A percentile compares a stretch with the other conserved stretches of the same genome.
Evolutionary conservation across 2,113 vertebrate species (phyloP).

Genomic region (Morone chrysops): DNA sequence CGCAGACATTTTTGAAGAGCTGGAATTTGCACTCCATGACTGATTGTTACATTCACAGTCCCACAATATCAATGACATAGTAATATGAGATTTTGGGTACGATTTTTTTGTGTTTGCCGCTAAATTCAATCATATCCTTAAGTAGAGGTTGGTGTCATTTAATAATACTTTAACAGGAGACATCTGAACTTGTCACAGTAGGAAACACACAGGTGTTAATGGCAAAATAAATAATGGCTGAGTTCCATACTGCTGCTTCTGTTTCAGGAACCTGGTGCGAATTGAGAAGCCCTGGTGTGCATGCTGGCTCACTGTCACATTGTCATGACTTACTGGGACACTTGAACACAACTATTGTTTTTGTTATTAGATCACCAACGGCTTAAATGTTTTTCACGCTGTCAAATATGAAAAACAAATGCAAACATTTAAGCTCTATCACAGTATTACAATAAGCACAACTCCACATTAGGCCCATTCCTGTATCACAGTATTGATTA

Average conservation of each 20-base stretch:
- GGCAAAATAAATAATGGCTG: not conserved
- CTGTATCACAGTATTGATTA: not conserved
- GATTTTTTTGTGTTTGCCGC: not conserved
- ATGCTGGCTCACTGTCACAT: too few species aligned
- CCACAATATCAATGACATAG: not conserved
- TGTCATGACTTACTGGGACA: too few species aligned
- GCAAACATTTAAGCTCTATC: not conserved
- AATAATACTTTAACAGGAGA: not conserved
- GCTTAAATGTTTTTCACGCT: not conserved
- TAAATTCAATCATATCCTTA: not conserved
- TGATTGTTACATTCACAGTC: not conserved
- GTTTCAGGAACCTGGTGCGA: not conserved
- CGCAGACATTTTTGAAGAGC: not conserved
- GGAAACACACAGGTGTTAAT: not conserved
- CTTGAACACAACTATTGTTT: not conserved
- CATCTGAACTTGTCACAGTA: not conserved
- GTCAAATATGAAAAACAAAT: not conserved
- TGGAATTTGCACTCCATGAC: not conserved
- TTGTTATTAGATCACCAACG: not conserved
- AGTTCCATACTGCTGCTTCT: not conserved
- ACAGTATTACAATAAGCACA: not conserved
- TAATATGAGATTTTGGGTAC: not conserved
- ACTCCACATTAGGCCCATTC: not conserved
- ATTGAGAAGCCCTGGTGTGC: too few species aligned
- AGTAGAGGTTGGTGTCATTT: not conserved